Percentiles rank a stretch among this genome's conserved stretches.
Evolutionary conservation across 2,113 vertebrate genomes (phyloP).

Genomic region (Gobio gobio): DNA sequence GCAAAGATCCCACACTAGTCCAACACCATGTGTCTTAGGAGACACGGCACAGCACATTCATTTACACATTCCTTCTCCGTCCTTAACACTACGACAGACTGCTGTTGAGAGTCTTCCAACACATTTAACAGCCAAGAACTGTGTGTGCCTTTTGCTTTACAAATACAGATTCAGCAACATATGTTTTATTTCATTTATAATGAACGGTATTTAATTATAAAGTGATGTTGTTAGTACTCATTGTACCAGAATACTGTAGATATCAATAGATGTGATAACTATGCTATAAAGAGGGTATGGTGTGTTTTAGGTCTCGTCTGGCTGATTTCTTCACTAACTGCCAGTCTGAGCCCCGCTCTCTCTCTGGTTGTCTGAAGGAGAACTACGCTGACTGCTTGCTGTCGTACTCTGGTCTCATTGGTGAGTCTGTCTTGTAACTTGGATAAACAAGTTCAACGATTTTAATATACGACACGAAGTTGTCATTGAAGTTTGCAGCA

Average conservation of each 20-base stretch:
- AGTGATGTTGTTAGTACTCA: no score
- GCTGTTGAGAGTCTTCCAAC: neutral
- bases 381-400: conserved; percentile 96
- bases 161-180: neutral
- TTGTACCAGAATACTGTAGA: neutral
- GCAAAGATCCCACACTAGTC: conserved; percentile 41
- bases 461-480: no score
- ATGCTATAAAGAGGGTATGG: neutral
- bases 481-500: no score
- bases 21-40: conserved; percentile 37
- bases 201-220: conserved; percentile 11
- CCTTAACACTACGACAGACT: conserved; percentile 7
- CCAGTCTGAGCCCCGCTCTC: conserved; percentile 88
- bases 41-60: conserved; percentile 32
- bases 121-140: conserved; percentile 12
- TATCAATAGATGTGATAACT: neutral
- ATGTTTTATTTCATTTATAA: conserved; percentile 21
- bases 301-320: conserved; percentile 86
- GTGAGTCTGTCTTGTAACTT: conserved; percentile 55
- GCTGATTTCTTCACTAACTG: conserved; percentile 97
- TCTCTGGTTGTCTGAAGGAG: conserved; percentile 92
- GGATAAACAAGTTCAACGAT: no score
- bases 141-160: neutral
- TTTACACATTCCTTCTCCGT: conserved; percentile 15
- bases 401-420: conserved; percentile 94